Base-by-base conservation (phyloP, 2,113 vertebrate genomes). In the Podocnemis expansa region DNA sequence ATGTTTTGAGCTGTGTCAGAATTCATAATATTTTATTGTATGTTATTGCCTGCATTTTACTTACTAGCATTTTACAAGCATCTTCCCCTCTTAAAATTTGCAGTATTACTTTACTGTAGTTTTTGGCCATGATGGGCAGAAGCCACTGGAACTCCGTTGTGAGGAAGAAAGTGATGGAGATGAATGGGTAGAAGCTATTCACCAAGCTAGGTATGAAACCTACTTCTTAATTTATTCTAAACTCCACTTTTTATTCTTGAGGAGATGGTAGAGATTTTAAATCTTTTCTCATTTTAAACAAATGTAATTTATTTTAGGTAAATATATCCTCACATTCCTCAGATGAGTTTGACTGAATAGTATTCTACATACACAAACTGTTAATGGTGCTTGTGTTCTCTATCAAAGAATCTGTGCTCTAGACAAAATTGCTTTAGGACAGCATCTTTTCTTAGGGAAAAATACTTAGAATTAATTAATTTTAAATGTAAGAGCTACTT, bases 151-250 rank as follows among this genome's bases (percentile, higher is more conserved):
- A 91, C 98, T 99, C 91, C 98, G 99, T 82, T 99, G 99, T 4
- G 99, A 99, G 19, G 99, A 99, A 95, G 99, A 99, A 97, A 95
- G 70, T 60, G 99, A 99, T 17, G 99, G 99, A 67, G 99, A 99
- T 31, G 99, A 99, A 96, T 99, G 99, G 99, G 99, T 99, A 97
- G 99, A 99, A 90, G 99, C 98, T 96, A 99, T 99, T 97, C 99
- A 99, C 91, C 99, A 99, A 98, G 99, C 99, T 80, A 99, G 99
- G 99, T 99, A 99, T 27, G 93, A 85, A 91, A 73, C 5, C 8
- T 1, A 0, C 5, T 13, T 9, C 51, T 22, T 87, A 79, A 79
- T 82, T 88, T 82, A 83, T 70, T 25, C 34, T 92, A 34, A 79
- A 16, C 19, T 89, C 24, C 5, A 6, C 63, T 70, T 91, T 90